Percentiles rank a stretch among this genome's conserved stretches.
phyloP scores from a whole-genome alignment of 2,888 invertebrate species.

The Arrhopalites spinosus region DNA sequence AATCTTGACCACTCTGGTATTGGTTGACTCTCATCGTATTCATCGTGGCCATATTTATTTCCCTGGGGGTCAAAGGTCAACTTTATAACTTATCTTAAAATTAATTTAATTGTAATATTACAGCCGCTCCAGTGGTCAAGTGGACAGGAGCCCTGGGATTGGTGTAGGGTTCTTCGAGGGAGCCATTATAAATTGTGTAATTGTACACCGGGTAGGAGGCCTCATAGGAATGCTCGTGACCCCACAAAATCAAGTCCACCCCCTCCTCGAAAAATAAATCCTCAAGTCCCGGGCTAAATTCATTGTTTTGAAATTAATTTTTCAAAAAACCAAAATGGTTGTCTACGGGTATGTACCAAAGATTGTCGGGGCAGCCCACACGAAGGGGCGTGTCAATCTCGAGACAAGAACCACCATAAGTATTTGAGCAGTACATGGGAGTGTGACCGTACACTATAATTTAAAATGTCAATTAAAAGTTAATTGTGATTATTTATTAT shows the following conservation, averaged over 20 bases:
- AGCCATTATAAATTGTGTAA: slow-evolving; percentile 71
- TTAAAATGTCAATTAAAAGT: no score
- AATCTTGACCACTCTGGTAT: slow-evolving; percentile 80
- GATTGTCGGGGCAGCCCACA: slow-evolving; percentile 61
- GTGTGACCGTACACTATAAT: slow-evolving; percentile 71
- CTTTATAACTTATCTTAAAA: not conserved
- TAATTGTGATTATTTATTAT: slow-evolving; percentile 66
- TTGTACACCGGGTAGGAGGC: no score
- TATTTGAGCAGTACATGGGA: slow-evolving; percentile 90
- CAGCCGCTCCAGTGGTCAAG: slow-evolving; percentile 82
- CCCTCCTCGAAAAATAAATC: no score
- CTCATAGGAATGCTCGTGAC: no score
- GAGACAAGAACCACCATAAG: slow-evolving; percentile 75
- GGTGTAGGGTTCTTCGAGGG: slow-evolving; percentile 69
- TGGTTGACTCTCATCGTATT: slow-evolving; percentile 64
- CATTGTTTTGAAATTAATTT: not conserved
- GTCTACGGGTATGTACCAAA: no score
- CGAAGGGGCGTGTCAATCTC: slow-evolving; percentile 69
- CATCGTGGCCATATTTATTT: slow-evolving; percentile 80
- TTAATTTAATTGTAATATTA: slow-evolving; percentile 47
- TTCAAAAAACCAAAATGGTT: no score
- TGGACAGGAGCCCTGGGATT: slow-evolving; percentile 88
- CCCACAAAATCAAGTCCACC: no score
- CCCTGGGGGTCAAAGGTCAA: slow-evolving; percentile 63
- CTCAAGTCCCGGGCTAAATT: slow-evolving; percentile 55